Evolutionary conservation across 2,797 vertebrate species (phyloP).

Genomic region (Aphelocoma californica): DNA sequence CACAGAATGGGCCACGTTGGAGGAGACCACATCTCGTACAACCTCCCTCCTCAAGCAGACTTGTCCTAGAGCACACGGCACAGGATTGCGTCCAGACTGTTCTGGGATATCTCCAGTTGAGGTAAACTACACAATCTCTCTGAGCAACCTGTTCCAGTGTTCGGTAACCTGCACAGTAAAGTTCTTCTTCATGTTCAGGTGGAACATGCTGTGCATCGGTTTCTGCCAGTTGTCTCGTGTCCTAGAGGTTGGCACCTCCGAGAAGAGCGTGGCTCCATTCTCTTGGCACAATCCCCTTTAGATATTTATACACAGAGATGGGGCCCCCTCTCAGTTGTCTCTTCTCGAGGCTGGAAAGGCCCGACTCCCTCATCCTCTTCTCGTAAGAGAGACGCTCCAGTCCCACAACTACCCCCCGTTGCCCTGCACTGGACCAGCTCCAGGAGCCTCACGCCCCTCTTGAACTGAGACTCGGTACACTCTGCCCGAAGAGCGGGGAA

Average conservation of each 20-base stretch:
- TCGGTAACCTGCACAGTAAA: neutral
- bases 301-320: neutral
- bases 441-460: too few relatives aligned
- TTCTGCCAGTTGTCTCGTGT: neutral
- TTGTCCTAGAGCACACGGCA: neutral
- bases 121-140: neutral
- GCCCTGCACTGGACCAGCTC: too few relatives aligned
- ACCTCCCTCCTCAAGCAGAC: neutral
- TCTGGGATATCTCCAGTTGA: neutral
- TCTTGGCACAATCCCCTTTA: neutral
- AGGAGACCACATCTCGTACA: neutral
- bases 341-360: neutral
- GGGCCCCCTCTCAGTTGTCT: neutral
- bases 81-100: too few relatives aligned
- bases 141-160: neutral
- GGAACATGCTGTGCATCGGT: neutral
- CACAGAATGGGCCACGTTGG: too few relatives aligned
- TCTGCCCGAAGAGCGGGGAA: accelerated
- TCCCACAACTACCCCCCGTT: accelerated
- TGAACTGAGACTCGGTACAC: accelerated
- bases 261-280: neutral
- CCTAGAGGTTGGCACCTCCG: too few relatives aligned
- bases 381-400: neutral
- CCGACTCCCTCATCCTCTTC: neutral
- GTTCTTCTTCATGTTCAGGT: neutral